Conservation (phyloP, 2,113 vertebrate species). For the Archilochus colubris region DNA sequence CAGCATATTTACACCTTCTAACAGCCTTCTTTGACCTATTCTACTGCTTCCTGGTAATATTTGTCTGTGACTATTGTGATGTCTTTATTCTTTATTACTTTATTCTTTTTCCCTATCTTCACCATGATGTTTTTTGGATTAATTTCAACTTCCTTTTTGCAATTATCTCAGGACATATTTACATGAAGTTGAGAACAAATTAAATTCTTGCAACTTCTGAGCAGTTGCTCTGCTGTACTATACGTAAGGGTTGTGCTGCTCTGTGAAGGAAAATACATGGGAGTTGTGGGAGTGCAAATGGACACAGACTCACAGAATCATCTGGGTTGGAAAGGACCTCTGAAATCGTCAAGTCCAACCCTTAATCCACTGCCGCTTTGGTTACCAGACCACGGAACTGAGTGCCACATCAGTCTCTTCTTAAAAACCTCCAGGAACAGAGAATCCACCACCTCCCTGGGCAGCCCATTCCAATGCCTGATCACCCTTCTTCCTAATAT, state of each 20-base stretch:
- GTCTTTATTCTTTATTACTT: background rate
- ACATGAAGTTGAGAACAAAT: background rate
- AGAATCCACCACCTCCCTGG: no score
- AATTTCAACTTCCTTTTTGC: background rate
- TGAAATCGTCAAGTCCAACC: no score
- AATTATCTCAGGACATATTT: background rate
- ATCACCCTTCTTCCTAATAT: no score
- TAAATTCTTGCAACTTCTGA: background rate
- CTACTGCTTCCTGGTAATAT: background rate
- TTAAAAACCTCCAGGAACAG: no score
- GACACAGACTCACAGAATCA: no score
- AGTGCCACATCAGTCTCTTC: no score
- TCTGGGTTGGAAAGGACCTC: no score
- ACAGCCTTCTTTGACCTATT: background rate
- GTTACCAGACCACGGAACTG: no score
- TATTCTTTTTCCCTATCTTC: background rate
- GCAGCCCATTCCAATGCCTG: no score
- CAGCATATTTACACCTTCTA: background rate
- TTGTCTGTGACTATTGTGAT: background rate
- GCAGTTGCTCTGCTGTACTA: background rate
- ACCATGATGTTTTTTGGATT: background rate
- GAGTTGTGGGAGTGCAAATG: background rate
- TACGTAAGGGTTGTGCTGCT: background rate
- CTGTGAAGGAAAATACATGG: background rate
- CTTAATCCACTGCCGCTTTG: no score